Evolutionary conservation across 30 jellyfish, hydroid and myxozoan genomes (phyloP).

Genomic region (Hydra vulgaris): DNA sequence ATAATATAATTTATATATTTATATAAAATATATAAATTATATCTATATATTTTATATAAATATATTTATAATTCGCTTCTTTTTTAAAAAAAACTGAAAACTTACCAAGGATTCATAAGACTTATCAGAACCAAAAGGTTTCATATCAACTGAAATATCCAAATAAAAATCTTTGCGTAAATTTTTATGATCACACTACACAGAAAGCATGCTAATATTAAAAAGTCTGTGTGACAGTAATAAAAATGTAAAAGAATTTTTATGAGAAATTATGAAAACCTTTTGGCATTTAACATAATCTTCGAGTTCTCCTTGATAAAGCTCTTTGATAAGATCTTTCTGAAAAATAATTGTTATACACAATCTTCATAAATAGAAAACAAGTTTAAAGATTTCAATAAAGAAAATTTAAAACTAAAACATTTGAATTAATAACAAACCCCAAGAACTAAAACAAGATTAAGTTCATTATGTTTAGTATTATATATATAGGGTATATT

Average conservation of each 20-base stretch:
- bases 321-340: slow-evolving; percentile 72
- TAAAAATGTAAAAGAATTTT: not conserved
- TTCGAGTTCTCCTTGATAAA: slow-evolving; percentile 91
- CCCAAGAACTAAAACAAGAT: no score
- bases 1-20: no score
- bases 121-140: slow-evolving; percentile 84
- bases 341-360: not conserved
- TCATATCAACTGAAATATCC: slow-evolving; percentile 67
- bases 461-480: no score
- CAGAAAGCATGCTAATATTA: no score
- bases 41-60: not conserved
- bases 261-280: no score
- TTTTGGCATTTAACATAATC: slow-evolving; percentile 79
- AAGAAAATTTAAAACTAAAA: not conserved
- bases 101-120: slow-evolving; percentile 57
- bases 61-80: no score
- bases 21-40: not conserved
- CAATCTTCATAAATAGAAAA: no score
- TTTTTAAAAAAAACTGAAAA: not conserved
- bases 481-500: no score
- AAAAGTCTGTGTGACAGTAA: not conserved
- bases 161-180: slow-evolving; percentile 68
- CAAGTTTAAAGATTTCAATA: not conserved
- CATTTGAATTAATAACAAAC: no score
- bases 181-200: slow-evolving; percentile 72